Evolutionary conservation across 2,888 invertebrate species (phyloP).

Genomic region (Phanerotoma sp.): DNA sequence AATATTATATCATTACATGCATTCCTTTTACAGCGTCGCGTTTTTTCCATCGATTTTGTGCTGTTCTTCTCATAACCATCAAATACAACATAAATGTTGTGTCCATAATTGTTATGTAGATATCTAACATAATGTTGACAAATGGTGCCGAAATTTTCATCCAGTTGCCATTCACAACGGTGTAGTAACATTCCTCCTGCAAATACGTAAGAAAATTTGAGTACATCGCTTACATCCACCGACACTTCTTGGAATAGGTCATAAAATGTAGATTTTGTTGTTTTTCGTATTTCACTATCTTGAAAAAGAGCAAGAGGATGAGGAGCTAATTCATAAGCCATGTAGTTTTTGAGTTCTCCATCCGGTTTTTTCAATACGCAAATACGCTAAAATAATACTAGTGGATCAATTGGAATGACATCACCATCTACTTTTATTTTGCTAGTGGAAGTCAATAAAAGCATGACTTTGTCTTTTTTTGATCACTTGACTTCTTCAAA

Average conservation of each 20-base stretch:
- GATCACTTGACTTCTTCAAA: conserved; percentile 43
- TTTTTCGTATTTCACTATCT: conserved; percentile 31
- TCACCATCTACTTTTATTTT: conserved; percentile 14
- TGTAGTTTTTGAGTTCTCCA: conserved; percentile 29
- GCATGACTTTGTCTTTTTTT: conserved; percentile 36
- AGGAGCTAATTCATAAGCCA: conserved; percentile 32
- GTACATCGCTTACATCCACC: conserved; percentile 28
- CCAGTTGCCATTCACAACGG: conserved; percentile 44
- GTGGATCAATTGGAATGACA: conserved; percentile 25
- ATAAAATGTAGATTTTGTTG: conserved; percentile 30
- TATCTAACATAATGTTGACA: conserved; percentile 39
- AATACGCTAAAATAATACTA: conserved; percentile 33
- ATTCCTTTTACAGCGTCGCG: not conserved
- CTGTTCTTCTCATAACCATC: not conserved
- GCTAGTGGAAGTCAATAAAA: not conserved
- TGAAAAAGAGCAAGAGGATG: conserved; percentile 35
- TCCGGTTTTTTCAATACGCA: conserved; percentile 21
- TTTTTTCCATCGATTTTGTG: not conserved
- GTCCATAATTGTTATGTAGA: not conserved
- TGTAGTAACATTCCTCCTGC: conserved; percentile 45
- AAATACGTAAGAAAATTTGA: conserved; percentile 37
- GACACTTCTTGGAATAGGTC: conserved; percentile 29
- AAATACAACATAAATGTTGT: not conserved
- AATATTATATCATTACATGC: not conserved
- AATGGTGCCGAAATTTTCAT: conserved; percentile 36